Base-by-base conservation (phyloP, 2,888 invertebrate species). In the Orthosia cruda region DNA sequence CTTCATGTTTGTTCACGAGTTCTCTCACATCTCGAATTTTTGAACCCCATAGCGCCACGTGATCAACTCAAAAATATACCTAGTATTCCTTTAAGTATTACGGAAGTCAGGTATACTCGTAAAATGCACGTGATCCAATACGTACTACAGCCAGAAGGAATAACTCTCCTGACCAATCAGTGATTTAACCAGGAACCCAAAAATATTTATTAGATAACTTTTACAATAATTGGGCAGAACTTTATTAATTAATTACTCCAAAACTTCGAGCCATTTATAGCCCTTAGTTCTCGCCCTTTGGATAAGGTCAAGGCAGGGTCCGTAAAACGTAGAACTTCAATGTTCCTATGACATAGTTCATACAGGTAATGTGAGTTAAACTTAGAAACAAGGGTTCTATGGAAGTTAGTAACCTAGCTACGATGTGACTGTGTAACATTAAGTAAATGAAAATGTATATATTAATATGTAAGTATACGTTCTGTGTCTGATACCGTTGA, bases 301-400 rank as follows among this genome's bases (percentile, higher is more conserved):
- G 59, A 18, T 61, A 54, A 76, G 81, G 81, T 71, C 70, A 69
- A 47, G 67, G 49, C 20, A 45, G 55, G 40, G 52, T 32, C 54
- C 64, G 61, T 68, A 71, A 55, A 61, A 61, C 64, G 57, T 58
- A 57, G 54, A 61, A 66, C 71, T 68, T 71, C 26, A 71, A 62
- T 74, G 77, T 81, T 54, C 16, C 62, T 69, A 54, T 76, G 52
- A 76, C 81, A 76, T 80, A 76, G 64, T 81, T 81, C 54, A 62
- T 64, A 75, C 15, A 52, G 71, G 32, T 75, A 54, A 75, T 69
- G 45, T 47, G n/a, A 62, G 57, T 76, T 81, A 32, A 71, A 67
- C 59, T 74, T 58, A 23, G 45, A 55, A 75, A 76, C 76, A 66
- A 63, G 74, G 64, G 61, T 71, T 52, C 64, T 20, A 18, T 50